Conservation (phyloP, 2,113 vertebrate species). For the Xyrauchen texanus region DNA sequence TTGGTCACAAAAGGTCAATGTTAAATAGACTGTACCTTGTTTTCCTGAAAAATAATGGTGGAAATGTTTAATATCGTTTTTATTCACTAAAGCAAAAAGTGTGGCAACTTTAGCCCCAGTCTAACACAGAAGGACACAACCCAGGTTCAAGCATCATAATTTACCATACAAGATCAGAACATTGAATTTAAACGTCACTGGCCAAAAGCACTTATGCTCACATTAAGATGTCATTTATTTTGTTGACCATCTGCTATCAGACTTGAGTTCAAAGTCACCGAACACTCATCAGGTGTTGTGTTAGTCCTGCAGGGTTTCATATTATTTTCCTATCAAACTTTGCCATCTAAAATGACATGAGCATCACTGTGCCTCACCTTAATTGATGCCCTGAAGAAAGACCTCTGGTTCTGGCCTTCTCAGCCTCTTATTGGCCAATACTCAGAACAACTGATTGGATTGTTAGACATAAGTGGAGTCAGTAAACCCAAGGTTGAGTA, state of each 20-base stretch:
- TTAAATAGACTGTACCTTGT: no score
- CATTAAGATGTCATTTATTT: constrained; percentile 32
- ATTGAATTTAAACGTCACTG: neutral
- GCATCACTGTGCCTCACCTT: neutral
- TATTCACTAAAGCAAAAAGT: no score
- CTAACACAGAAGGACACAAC: no score
- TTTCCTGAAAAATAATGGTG: no score
- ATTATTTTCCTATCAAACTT: constrained; percentile 2
- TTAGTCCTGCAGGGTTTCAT: neutral
- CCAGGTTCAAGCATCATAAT: no score
- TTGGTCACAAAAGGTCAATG: no score
- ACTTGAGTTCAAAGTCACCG: constrained; percentile 26
- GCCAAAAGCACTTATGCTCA: constrained; percentile 18
- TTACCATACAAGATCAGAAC: constrained; percentile 7
- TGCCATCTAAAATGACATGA: neutral
- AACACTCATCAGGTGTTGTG: constrained; percentile 9
- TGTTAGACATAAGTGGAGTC: constrained; percentile 13
- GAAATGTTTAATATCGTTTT: no score
- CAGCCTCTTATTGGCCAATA: neutral
- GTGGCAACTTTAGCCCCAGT: no score
- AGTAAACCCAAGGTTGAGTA: constrained; percentile 23
- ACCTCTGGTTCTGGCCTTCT: constrained; percentile 20
- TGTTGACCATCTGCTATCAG: constrained; percentile 43
- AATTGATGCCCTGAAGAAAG: constrained; percentile 13
- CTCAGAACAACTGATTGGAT: constrained; percentile 20